These are phyloP conservation scores for Chamaetylas fuelleborni DNA, from an alignment of 2,113 vertebrate genomes.

Conservation along the genomic window DNA sequence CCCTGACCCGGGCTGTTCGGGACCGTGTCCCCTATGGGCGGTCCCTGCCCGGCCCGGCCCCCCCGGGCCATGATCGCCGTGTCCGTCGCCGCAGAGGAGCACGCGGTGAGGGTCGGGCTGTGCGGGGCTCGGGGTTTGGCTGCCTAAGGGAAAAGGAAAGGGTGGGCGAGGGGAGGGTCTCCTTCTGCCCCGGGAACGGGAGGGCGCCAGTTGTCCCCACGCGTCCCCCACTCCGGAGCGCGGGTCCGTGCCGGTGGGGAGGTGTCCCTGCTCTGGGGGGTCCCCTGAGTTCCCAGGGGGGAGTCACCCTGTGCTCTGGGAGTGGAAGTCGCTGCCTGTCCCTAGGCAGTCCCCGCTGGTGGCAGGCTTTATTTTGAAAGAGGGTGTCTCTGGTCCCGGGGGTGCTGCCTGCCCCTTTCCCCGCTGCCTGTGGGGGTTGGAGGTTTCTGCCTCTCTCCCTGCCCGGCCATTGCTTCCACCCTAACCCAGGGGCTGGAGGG, in stretches of 20 bases:
- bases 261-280: neutral
- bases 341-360: neutral
- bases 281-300: neutral
- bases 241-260: neutral
- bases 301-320: accelerated
- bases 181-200: too few relatives aligned
- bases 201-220: accelerated
- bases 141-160: accelerated
- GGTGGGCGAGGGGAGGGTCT: accelerated
- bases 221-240: neutral
- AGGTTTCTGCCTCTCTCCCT: neutral
- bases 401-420: neutral
- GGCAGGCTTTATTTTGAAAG: neutral
- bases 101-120: neutral
- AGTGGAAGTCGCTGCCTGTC: neutral
- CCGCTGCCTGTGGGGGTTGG: neutral
- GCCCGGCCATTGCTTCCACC: neutral
- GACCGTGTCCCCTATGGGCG: too few relatives aligned
- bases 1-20: accelerated
- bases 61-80: slow-evolving; percentile 74
- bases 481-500: neutral
- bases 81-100: slow-evolving; percentile 76
- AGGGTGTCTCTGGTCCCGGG: too few relatives aligned
- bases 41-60: neutral
- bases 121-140: neutral